Evolutionary conservation across 2,113 vertebrate genomes (phyloP), one percentile per base, ranked within the genome.

Genomic region (Bombycilla garrulus): DNA sequence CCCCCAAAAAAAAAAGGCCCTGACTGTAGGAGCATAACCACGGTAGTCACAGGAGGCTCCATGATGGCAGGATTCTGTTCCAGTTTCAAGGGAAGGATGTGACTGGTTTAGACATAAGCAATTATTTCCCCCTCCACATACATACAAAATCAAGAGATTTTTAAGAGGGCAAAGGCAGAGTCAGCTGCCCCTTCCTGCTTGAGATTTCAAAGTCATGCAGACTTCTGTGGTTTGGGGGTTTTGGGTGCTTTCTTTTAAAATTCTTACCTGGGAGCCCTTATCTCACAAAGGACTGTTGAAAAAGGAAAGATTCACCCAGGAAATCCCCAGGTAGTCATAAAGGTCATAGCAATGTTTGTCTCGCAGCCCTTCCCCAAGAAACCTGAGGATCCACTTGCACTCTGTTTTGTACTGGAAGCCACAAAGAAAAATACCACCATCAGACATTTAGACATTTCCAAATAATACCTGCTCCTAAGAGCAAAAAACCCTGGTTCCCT

Each of bases 271-370:
- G 2, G 97, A 96, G 51, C 42, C 42, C 11, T 98, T 98, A 19
- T 98, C 98, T 76, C 98, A 99, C 70, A 99, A 93, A 2, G 99
- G 98, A 82, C 98, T 99, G 97, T 96, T 98, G 95, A 98, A 98
- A 96, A 99, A 99, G 57, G 98, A 97, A 87, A 99, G 93, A 57
- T 99, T 77, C 70, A 98, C 91, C 91, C 98, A 98, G 92, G 99
- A 98, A 83, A 99, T 96, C 48, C 98, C 98, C 64, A 99, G 99
- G 85, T 98, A 97, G 87, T 98, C 97, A 36, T 98, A 99, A 10
- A 99, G 87, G 35, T 98, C 96, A 5, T 98, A 99, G 95, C 98
- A 99, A n/a, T 98, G 80, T 31, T 96, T 97, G 88, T 99, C 99
- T 23, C 96, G 97, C 40, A 99, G 90, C 15, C 99, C 99, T 78